These are phyloP conservation scores for Tachysurus vachellii DNA, from an alignment of 2,113 vertebrate genomes.

Conservation along the genomic window DNA sequence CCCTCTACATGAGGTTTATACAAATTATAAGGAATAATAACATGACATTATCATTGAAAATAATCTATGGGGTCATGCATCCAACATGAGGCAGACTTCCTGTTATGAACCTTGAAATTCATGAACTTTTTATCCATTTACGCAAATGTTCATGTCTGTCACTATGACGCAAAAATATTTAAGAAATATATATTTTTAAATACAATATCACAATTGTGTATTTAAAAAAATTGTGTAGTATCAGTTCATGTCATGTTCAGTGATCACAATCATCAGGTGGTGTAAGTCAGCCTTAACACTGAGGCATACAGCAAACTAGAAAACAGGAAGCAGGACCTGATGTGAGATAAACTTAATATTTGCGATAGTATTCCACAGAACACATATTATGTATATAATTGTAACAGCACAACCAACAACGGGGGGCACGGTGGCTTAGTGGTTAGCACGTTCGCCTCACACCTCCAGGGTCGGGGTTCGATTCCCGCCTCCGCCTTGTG, in stretches of 20 bases:
- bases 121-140: background rate
- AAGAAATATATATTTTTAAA: background rate
- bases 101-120: too few relatives aligned
- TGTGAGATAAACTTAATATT: background rate
- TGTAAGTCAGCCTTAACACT: background rate
- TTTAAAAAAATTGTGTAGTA: too few relatives aligned
- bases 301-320: background rate
- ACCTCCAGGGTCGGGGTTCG: too few relatives aligned
- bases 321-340: background rate
- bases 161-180: background rate
- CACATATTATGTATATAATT: background rate
- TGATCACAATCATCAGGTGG: background rate
- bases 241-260: too few relatives aligned
- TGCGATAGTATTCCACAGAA: background rate
- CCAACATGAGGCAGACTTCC: too few relatives aligned
- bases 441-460: too few relatives aligned
- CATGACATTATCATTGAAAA: background rate
- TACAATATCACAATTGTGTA: background rate
- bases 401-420: too few relatives aligned
- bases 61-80: background rate
- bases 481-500: too few relatives aligned
- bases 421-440: too few relatives aligned
- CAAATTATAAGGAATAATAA: background rate
- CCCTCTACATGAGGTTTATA: background rate
- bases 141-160: background rate